These are phyloP conservation scores for Elysia crispata DNA, from an alignment of 2,888 invertebrate species.

Conservation along the genomic window DNA sequence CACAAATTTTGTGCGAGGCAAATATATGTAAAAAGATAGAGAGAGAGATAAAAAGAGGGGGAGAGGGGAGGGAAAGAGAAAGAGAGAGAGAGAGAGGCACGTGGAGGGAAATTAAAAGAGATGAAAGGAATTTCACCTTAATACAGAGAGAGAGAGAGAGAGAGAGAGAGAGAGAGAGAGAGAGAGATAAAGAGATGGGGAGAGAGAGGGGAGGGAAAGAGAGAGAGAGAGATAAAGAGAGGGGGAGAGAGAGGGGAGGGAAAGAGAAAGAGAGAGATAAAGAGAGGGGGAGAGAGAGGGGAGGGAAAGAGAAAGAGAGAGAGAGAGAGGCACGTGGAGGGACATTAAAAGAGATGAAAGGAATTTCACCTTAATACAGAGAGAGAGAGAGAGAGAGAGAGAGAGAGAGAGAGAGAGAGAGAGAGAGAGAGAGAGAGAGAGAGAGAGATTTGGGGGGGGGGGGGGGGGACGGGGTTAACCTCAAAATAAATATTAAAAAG, in stretches of 20 bases:
- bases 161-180: constrained; percentile 29
- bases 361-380: too few species aligned
- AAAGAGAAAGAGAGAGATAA: constrained; percentile 30
- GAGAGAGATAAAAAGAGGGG: background rate
- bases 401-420: too few species aligned
- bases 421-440: too few species aligned
- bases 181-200: constrained; percentile 20
- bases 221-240: constrained; percentile 3
- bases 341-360: too few species aligned
- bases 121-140: too few species aligned
- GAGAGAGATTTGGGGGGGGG: too few species aligned
- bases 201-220: constrained; percentile 1
- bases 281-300: constrained; percentile 18
- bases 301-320: constrained; percentile 9
- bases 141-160: constrained; percentile 10
- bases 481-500: too few species aligned
- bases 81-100: background rate
- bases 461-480: too few species aligned
- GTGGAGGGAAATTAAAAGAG: background rate
- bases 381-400: too few species aligned
- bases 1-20: too few species aligned
- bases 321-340: too few species aligned
- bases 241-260: background rate
- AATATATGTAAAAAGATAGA: too few species aligned
- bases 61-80: background rate